These are phyloP conservation scores for Hirtodrosophila duncani DNA, from an alignment of 2,888 invertebrate species.

Conservation along the genomic window DNA sequence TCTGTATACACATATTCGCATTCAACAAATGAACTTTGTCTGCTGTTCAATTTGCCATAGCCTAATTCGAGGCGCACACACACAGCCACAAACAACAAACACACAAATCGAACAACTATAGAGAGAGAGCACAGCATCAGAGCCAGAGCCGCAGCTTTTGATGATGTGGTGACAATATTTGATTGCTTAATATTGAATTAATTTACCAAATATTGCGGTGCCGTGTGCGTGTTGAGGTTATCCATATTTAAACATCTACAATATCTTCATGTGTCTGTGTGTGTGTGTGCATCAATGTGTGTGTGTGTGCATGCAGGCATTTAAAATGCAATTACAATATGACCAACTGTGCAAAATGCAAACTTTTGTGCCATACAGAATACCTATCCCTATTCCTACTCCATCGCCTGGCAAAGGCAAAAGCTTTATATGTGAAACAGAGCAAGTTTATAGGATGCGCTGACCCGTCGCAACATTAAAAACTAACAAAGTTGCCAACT, in stretches of 20 bases:
- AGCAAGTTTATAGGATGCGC: slow-evolving; percentile 40
- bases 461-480: slow-evolving; percentile 47
- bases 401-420: slow-evolving; percentile 22
- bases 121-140: not conserved
- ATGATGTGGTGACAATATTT: slow-evolving; percentile 70
- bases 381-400: not conserved
- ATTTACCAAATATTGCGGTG: slow-evolving; percentile 63
- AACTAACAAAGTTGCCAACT: not conserved
- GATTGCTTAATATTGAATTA: slow-evolving; percentile 71
- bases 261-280: not conserved
- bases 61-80: slow-evolving; percentile 41
- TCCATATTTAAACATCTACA: not conserved
- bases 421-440: slow-evolving; percentile 41
- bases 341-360: slow-evolving; percentile 6
- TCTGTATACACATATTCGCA: slow-evolving; percentile 15
- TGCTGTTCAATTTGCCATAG: slow-evolving; percentile 53
- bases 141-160: slow-evolving; percentile 50
- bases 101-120: not conserved
- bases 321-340: slow-evolving; percentile 56
- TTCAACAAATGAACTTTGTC: slow-evolving; percentile 25
- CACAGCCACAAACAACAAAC: slow-evolving; percentile 14
- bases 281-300: not conserved
- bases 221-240: slow-evolving; percentile 39
- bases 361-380: slow-evolving; percentile 8
- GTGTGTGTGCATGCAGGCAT: slow-evolving; percentile 14